A percentile compares a stretch with the other conserved stretches of the same genome.
phyloP scores from a whole-genome alignment of 2,888 invertebrate genomes.

The Stratiomys singularior region DNA sequence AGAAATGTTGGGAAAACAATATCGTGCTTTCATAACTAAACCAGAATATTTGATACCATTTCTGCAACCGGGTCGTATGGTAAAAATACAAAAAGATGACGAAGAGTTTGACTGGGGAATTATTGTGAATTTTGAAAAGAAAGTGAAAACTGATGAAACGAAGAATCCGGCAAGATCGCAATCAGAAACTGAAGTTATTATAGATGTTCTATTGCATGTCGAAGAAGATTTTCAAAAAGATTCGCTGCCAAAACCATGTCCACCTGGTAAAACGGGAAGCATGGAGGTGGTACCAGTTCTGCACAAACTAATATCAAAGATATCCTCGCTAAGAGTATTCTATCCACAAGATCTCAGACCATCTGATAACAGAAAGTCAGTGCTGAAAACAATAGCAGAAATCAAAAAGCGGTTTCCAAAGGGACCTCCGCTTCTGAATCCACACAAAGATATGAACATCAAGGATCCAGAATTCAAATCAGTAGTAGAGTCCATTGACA shows the following conservation, averaged over 20 bases:
- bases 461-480: slow-evolving; percentile 82
- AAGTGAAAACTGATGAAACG: slow-evolving; percentile 71
- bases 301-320: slow-evolving; percentile 82
- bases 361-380: slow-evolving; percentile 84
- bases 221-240: slow-evolving; percentile 72
- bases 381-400: slow-evolving; percentile 86
- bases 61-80: slow-evolving; percentile 91
- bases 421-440: slow-evolving; percentile 90
- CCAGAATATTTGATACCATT: slow-evolving; percentile 93
- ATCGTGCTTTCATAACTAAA: slow-evolving; percentile 81
- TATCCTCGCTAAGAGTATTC: slow-evolving; percentile 90
- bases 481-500: slow-evolving; percentile 83
- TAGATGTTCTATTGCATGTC: slow-evolving; percentile 87
- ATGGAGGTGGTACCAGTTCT: slow-evolving; percentile 91
- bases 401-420: slow-evolving; percentile 90
- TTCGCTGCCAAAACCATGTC: slow-evolving; percentile 76
- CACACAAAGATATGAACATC: slow-evolving; percentile 96
- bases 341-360: slow-evolving; percentile 91
- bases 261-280: slow-evolving; percentile 77
- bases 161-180: slow-evolving; percentile 68
- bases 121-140: slow-evolving; percentile 90
- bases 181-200: slow-evolving; percentile 69
- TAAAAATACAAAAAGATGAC: slow-evolving; percentile 88
- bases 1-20: slow-evolving; percentile 77
- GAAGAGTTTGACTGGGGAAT: slow-evolving; percentile 97